phyloP scores from a whole-genome alignment of 2,888 invertebrate species.

The Imbricaverruca yamaguchii region DNA sequence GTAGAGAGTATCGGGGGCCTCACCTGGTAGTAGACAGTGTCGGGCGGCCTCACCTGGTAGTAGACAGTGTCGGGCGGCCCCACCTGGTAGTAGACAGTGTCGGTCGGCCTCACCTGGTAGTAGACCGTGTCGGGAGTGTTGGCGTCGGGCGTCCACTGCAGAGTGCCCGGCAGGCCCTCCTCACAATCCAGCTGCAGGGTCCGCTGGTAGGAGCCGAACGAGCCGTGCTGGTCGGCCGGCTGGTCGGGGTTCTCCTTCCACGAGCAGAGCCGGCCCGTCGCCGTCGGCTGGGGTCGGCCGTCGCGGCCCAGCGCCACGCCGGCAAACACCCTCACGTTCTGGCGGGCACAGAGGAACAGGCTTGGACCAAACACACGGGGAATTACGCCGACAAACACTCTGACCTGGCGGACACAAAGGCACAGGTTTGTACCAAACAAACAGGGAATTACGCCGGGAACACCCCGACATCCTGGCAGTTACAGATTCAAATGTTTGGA shows the following conservation, averaged over 20 bases:
- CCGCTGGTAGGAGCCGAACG: slow-evolving; percentile 84
- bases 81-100: slow-evolving; percentile 60
- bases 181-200: slow-evolving; percentile 75
- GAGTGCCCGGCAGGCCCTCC: slow-evolving; percentile 70
- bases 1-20: slow-evolving; percentile 8
- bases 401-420: no score
- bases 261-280: slow-evolving; percentile 75
- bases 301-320: slow-evolving; percentile 63
- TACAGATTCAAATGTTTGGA: no score
- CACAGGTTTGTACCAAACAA: no score
- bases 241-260: slow-evolving; percentile 70
- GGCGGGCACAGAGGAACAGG: slow-evolving; percentile 22
- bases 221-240: slow-evolving; percentile 66
- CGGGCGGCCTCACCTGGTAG: slow-evolving; percentile 67
- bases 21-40: slow-evolving; percentile 87
- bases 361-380: no score
- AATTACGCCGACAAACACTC: no score
- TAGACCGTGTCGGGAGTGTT: slow-evolving; percentile 85
- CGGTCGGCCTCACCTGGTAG: slow-evolving; percentile 61
- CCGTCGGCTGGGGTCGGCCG: slow-evolving; percentile 63
- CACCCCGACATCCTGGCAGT: no score
- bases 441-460: no score
- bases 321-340: slow-evolving; percentile 73
- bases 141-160: slow-evolving; percentile 77
- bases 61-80: slow-evolving; percentile 76